A percentile compares a stretch with the other conserved stretches of the same genome.
Evolutionary conservation across 1,140 invertebrate genomes (phyloP).

Genomic region (Drosophila fuyamai): DNA sequence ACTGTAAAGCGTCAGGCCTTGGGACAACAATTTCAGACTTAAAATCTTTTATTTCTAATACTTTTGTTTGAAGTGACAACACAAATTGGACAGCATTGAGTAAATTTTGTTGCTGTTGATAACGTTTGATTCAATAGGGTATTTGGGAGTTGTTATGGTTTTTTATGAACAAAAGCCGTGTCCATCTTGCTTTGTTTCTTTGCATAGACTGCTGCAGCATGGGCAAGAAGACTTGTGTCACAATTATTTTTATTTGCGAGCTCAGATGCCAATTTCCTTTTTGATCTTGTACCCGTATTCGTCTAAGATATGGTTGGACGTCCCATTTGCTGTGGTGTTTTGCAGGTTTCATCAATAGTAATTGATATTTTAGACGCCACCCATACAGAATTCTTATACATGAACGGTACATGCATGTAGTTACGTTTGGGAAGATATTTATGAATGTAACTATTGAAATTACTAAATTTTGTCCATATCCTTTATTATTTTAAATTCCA

Average conservation of each 20-base stretch:
- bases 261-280: slow-evolving; percentile 1
- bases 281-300: not conserved
- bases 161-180: no score
- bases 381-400: slow-evolving; percentile 33
- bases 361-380: slow-evolving; percentile 31
- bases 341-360: slow-evolving; percentile 22
- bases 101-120: slow-evolving; percentile 22
- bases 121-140: not conserved
- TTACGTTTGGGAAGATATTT: slow-evolving; percentile 41
- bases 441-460: slow-evolving; percentile 26
- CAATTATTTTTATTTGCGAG: not conserved
- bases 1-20: slow-evolving; percentile 7
- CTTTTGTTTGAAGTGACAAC: slow-evolving; percentile 17
- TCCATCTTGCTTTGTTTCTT: not conserved
- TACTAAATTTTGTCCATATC: slow-evolving; percentile 26
- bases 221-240: slow-evolving; percentile 3
- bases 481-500: slow-evolving; percentile 5
- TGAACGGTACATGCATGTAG: slow-evolving; percentile 21
- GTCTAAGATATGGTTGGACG: slow-evolving; percentile 1
- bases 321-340: slow-evolving; percentile 25
- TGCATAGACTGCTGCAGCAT: slow-evolving; percentile 2
- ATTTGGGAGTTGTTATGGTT: not conserved
- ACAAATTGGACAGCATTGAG: slow-evolving; percentile 34
- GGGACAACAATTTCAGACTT: slow-evolving; percentile 4
- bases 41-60: not conserved